Base-by-base conservation (phyloP, 2,113 vertebrate species). In the Zosterops lateralis region DNA sequence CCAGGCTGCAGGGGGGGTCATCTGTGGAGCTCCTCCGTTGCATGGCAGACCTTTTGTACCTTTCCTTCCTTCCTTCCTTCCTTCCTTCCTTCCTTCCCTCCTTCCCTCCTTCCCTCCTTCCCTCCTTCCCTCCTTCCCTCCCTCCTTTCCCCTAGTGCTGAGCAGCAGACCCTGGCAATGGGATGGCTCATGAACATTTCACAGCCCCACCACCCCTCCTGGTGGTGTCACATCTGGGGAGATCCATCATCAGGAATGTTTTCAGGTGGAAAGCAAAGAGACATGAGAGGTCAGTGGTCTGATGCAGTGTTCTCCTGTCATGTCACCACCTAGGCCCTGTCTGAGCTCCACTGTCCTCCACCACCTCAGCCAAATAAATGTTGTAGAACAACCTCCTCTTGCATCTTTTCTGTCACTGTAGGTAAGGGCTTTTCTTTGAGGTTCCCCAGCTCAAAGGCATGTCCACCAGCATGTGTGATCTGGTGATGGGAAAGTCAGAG, bases 281-380 rank as follows among this genome's bases (percentile, higher is more conserved):
- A 18, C 20, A 14, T 1, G 2, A 47, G 38, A 4, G 17, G 19
- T 34, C 25, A 58, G 50, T 0, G 1, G 60, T 44, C 18, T 58
- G 26, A n/a, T 22, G 44, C 42, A 31, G 50, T 2, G 42, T n/a
- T 17, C 22, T 74, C 18, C 44, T 40, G 32, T 31, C 62, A 28
- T 3, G 3, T 17, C 31, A 48, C 18, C 54, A 48, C 67, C 34
- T 5, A 54, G 29, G 29, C 9, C 14, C 36, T 4, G 2, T 68
- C 54, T 56, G 53, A 44, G 34, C 1, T 4, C 17, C 12, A 15
- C 8, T 57, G 34, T 50, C 20, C 44, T 62, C 70, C 24, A 51
- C 31, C 13, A 24, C 12, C 32, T 38, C 6, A 6, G 45, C 40
- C 62, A 64, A 62, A 56, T 11, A 13, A 4, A 8, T 0, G 2